Conservation (phyloP, 2,797 vertebrate species). For the Acrossocheilus fasciatus region DNA sequence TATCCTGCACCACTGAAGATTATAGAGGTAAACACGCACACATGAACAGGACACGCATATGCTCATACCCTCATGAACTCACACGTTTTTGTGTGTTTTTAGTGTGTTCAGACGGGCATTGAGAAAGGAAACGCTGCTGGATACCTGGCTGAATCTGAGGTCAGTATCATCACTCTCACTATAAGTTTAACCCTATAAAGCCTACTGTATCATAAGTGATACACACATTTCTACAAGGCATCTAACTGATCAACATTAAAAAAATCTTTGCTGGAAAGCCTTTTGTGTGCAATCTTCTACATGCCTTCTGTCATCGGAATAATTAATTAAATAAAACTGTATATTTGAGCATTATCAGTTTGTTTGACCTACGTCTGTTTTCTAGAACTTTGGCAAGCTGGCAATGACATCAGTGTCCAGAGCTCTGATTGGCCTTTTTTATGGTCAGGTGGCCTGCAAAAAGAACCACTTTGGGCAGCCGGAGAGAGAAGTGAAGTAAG, state of each 20-base stretch:
- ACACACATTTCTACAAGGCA: neutral
- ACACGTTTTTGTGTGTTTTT: slow-evolving; percentile 39
- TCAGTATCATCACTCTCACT: slow-evolving; percentile 58
- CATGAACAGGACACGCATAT: neutral
- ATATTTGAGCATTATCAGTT: neutral
- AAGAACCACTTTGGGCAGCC: slow-evolving; percentile 87
- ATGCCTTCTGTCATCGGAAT: neutral
- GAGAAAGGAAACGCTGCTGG: slow-evolving; percentile 81
- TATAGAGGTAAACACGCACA: slow-evolving; percentile 78
- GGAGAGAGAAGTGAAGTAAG: slow-evolving; percentile 82
- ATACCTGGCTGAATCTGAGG: slow-evolving; percentile 82
- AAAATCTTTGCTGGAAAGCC: neutral
- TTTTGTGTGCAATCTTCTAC: neutral
- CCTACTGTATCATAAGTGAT: neutral
- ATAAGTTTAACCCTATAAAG: neutral
- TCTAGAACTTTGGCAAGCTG: slow-evolving; percentile 84
- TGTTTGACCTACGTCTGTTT: neutral
- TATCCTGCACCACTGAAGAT: slow-evolving; percentile 88
- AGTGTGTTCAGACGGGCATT: slow-evolving; percentile 84
- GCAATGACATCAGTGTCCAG: slow-evolving; percentile 82
- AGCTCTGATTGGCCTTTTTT: slow-evolving; percentile 85
- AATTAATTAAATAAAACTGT: neutral
- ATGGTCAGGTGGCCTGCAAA: slow-evolving; percentile 86
- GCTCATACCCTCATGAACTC: neutral
- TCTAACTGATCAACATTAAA: neutral